These are phyloP conservation scores for Sebastes kiyomatsui DNA, from an alignment of 2,797 vertebrate species.

Conservation along the genomic window DNA sequence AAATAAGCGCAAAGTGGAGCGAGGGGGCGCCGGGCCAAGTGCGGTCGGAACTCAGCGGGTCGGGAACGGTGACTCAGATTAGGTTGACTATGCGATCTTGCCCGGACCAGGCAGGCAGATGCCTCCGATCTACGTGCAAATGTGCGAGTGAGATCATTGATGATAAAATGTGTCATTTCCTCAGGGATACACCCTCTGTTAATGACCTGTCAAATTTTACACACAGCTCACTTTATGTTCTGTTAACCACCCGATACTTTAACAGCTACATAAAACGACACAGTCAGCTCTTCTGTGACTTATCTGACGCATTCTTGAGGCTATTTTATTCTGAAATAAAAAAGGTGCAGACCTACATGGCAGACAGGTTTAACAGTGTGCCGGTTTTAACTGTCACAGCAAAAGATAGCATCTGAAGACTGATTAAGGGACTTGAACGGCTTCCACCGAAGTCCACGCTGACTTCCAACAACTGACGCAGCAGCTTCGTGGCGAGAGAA, in stretches of 20 bases:
- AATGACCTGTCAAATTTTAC: constrained; percentile 55
- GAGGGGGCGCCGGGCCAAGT: neutral
- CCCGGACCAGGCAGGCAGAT: constrained; percentile 11
- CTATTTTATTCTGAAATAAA: neutral
- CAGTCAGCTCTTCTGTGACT: neutral
- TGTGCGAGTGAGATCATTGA: constrained; percentile 38
- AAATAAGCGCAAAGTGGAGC: constrained; percentile 49
- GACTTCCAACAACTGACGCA: constrained; percentile 40
- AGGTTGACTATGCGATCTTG: constrained; percentile 1
- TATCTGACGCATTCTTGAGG: neutral
- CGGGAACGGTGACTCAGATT: constrained; percentile 3
- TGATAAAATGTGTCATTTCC: constrained; percentile 49
- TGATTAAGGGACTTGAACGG: constrained; percentile 39
- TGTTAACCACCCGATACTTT: constrained; percentile 58
- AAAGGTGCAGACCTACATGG: constrained; percentile 16
- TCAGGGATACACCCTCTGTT: constrained; percentile 38
- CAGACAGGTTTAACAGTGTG: constrained; percentile 13
- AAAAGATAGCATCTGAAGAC: constrained; percentile 40
- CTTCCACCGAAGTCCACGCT: constrained; percentile 8
- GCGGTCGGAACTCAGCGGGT: neutral
- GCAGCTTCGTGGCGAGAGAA: constrained; percentile 30
- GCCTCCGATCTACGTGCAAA: constrained; percentile 20
- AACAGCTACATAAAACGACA: constrained; percentile 12
- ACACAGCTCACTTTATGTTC: constrained; percentile 47
- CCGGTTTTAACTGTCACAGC: constrained; percentile 28